These are phyloP conservation scores for Drosophila tripunctata DNA, from an alignment of 2,888 invertebrate genomes.

Conservation along the genomic window DNA sequence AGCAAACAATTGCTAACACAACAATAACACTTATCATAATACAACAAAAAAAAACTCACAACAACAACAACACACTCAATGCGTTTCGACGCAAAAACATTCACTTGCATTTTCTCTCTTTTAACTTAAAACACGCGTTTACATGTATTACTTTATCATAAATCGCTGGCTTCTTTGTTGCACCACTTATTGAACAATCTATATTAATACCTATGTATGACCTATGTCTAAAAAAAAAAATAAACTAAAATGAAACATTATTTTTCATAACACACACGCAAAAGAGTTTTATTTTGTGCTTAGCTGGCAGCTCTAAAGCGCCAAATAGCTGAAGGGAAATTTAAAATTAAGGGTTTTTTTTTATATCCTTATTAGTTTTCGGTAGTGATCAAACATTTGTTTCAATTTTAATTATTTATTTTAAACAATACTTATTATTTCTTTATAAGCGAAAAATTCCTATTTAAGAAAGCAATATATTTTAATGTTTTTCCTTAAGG, in stretches of 20 bases:
- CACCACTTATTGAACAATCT: conserved; percentile 48
- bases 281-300: neutral
- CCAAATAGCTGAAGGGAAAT: too few relatives aligned
- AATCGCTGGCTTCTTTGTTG: conserved; percentile 41
- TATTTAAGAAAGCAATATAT: too few relatives aligned
- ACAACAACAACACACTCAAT: conserved; percentile 37
- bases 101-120: conserved; percentile 58
- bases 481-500: too few relatives aligned
- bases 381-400: too few relatives aligned
- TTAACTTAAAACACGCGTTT: conserved; percentile 57
- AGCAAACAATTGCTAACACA: conserved; percentile 21
- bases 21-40: conserved; percentile 30
- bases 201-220: conserved; percentile 57
- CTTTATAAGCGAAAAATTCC: too few relatives aligned
- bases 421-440: too few relatives aligned
- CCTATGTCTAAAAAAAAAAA: conserved; percentile 64
- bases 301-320: neutral
- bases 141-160: conserved; percentile 67
- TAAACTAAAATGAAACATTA: conserved; percentile 37
- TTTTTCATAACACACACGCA: conserved; percentile 43
- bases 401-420: too few relatives aligned
- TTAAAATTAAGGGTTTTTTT: too few relatives aligned
- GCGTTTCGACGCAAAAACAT: conserved; percentile 37
- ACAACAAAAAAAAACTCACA: conserved; percentile 35
- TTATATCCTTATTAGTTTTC: too few relatives aligned